Base-by-base conservation (phyloP, 2,888 invertebrate genomes). In the Nasonovia ribisnigri region DNA sequence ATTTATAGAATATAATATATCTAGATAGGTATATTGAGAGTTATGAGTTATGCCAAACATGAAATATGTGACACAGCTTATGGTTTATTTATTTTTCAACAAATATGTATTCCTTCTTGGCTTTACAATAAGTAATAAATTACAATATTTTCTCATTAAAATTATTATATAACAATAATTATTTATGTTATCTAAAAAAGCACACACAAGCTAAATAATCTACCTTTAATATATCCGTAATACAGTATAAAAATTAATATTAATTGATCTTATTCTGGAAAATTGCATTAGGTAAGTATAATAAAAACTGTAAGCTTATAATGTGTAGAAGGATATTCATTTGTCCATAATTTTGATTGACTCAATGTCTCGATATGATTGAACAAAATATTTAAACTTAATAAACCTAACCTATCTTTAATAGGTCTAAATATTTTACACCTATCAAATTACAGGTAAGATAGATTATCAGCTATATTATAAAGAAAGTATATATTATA, bases 201-300 rank as follows among this genome's bases (percentile, higher is more conserved):
- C 20, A 90, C n/a, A 89, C 43, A 67, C 20, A 60, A 20, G 77
- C 2, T 77, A 36, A 57, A 36, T 67, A 67, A 77, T 2, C 6
- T 77, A 36, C 8, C 20, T 77, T 20, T 48, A 77, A 90, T 90
- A 67, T 36, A 67, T n/a, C 5, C 3, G 2, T 43, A 90, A 48
- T 90, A 67, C 48, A 77, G 36, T 46, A 67, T 48, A 67, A 46
- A 88, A 51, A 88, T 90, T 88, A 48, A 48, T 77, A 54, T 36
- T 13, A 42, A 90, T 67, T 67, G 46, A 90, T 90, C 48, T 90
- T 90, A 88, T 90, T 67, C n/a, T n/a, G 46, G n/a, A 77, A 48
- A 16, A 86, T 43, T 43, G 43, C 29, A 86, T 1, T 26, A 46
- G 26, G 6, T 57, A 57, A 11, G 6, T 57, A 57, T 57, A 57